phyloP scores from a whole-genome alignment of 2,113 vertebrate species.

The Rhabdornis inornatus region DNA sequence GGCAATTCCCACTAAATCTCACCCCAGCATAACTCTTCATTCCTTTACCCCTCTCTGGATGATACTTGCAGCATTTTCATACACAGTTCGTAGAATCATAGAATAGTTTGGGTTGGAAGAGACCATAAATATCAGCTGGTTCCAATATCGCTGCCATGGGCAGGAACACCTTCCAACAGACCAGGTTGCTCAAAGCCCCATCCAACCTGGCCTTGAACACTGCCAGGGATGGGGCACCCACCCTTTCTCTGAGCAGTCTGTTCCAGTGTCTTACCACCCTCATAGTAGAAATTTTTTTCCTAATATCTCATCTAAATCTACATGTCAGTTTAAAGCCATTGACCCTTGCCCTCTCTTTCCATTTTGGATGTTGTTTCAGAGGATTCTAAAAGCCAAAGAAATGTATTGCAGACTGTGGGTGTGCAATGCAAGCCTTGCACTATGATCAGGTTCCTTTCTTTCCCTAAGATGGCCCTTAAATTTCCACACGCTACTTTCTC shows the following conservation, averaged over 20 bases:
- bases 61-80: neutral
- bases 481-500: neutral
- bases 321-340: neutral
- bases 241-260: neutral
- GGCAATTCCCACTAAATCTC: neutral
- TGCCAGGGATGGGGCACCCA: neutral
- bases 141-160: neutral
- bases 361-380: neutral
- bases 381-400: neutral
- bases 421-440: rapidly evolving
- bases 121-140: neutral
- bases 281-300: neutral
- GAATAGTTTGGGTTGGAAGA: neutral
- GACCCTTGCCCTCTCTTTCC: neutral
- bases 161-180: neutral
- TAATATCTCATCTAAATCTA: neutral
- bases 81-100: neutral
- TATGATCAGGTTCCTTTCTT: neutral
- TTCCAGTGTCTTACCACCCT: neutral
- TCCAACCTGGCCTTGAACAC: neutral
- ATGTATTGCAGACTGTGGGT: neutral
- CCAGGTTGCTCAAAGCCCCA: neutral
- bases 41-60: neutral
- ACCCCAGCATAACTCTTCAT: neutral
- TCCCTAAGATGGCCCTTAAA: neutral